Base-by-base conservation (phyloP, 2,797 vertebrate genomes). In the Sternotherus odoratus region DNA sequence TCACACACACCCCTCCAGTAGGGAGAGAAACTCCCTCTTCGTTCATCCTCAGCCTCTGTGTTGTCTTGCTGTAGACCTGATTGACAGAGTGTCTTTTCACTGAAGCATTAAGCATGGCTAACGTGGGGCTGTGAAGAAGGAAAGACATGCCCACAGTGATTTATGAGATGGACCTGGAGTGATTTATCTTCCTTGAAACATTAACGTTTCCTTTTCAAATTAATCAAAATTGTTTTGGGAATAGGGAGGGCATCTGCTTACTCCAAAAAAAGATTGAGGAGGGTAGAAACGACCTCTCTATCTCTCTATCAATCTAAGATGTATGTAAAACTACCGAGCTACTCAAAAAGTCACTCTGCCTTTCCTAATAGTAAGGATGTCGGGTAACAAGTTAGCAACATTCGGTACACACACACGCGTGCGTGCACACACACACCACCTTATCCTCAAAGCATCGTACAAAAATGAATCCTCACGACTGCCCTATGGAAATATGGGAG, bases 121-220 rank as follows among this genome's bases (percentile, higher is more conserved):
- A 86, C 57, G 49, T 36, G 85, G 89, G 89, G 83, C 48, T 87
- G 69, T 33, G 51, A 77, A 80, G 54, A 12, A 28, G 79, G 82
- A 83, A 79, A 86, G 82, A 50, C 69, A 46, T 81, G 81, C 82
- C 72, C 50, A 3, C 43, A 0, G 1, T 94, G 94, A 91, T 96
- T 77, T 87, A 91, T 94, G 95, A 93, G 81, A 30, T 77, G 85
- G 49, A n/a, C 66, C 9, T 1, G 39, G 24, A 78, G 63, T 77
- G 33, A 95, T 95, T 96, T 91, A 66, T 97, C 93, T 95, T 83
- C 94, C 77, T 94, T 89, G 89, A 94, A 88, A 79, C 93, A 92
- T 89, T 83, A 77, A 86, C 83, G 36, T 78, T 90, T 83, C 77
- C 69, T 92, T 95, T 93, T 7, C 51, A 79, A 92, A 85, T 13